phyloP scores from a whole-genome alignment of 2,888 invertebrate genomes.

The Drosophila colorata region DNA sequence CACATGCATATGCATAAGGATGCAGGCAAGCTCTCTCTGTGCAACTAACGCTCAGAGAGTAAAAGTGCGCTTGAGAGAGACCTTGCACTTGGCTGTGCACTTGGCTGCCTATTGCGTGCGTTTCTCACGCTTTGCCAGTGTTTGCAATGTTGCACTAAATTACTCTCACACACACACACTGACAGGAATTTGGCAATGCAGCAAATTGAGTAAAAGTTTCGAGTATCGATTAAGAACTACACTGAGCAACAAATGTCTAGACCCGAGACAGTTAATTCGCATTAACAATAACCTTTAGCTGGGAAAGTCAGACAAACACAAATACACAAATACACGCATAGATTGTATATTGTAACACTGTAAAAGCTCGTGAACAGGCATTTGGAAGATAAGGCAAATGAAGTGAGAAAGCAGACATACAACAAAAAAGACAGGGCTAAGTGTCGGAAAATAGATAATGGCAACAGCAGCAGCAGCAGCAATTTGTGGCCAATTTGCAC shows the following conservation, averaged over 20 bases:
- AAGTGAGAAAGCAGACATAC: conserved; percentile 6
- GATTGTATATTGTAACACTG: conserved; percentile 19
- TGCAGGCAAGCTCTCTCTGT: conserved; percentile 26
- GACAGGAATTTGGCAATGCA: conserved; percentile 38
- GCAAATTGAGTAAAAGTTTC: conserved; percentile 30
- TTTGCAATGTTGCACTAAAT: conserved; percentile 57
- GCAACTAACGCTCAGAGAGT: conserved; percentile 11
- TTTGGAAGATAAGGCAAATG: conserved; percentile 47
- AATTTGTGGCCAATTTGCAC: conserved; percentile 47
- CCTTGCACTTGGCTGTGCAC: conserved; percentile 68
- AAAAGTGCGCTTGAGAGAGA: conserved; percentile 37
- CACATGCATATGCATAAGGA: conserved; percentile 45
- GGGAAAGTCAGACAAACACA: conserved; percentile 26
- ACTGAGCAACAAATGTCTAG: conserved; percentile 25
- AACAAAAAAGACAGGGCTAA: conserved; percentile 27
- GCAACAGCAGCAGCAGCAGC: conserved; percentile 20
- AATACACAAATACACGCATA: conserved; percentile 7
- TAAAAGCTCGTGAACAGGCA: conserved; percentile 37
- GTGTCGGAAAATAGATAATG: conserved; percentile 33
- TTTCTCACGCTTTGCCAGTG: conserved; percentile 34
- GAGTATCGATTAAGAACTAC: conserved; percentile 24
- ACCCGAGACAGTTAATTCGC: conserved; percentile 14
- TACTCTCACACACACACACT: conserved; percentile 29
- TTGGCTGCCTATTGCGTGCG: conserved; percentile 38
- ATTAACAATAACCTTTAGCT: conserved; percentile 42